These are phyloP conservation scores for Zoanthus sociatus DNA, from an alignment of 92 coral and sea anemone species.

Conservation along the genomic window DNA sequence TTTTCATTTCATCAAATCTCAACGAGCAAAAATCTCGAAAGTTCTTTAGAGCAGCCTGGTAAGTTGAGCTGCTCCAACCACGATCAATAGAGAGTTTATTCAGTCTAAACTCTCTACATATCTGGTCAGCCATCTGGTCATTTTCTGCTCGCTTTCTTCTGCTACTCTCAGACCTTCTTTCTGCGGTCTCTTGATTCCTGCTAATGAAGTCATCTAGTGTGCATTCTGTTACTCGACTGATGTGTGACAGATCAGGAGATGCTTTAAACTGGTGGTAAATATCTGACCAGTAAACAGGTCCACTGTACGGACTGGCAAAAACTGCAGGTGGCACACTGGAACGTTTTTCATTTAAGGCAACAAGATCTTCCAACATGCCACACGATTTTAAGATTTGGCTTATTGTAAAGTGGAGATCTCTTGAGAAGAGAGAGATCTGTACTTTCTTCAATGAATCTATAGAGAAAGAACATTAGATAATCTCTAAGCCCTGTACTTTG, in stretches of 20 bases:
- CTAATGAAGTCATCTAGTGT: constrained; percentile 62
- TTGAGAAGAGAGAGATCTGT: constrained; percentile 81
- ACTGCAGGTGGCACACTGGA: constrained; percentile 40
- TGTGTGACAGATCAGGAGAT: constrained; percentile 52
- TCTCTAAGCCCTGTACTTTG: too few relatives aligned
- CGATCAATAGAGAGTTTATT: constrained; percentile 52
- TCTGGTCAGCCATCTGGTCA: constrained; percentile 62
- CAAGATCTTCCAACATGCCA: constrained; percentile 87
- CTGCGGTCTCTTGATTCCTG: constrained; percentile 63
- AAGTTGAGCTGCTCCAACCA: constrained; percentile 76
- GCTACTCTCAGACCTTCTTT: constrained; percentile 66
- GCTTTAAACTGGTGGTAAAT: constrained; percentile 70
- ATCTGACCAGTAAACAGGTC: constrained; percentile 78
- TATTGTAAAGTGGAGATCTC: constrained; percentile 80
- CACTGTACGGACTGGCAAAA: constrained; percentile 67
- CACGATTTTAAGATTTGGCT: constrained; percentile 85
- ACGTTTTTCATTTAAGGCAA: constrained; percentile 52
- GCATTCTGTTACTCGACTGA: constrained; percentile 50
- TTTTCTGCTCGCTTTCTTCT: constrained; percentile 53
- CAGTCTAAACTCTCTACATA: constrained; percentile 71
- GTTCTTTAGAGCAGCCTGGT: constrained; percentile 78
- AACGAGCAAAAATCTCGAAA: constrained; percentile 64
- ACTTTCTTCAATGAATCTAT: constrained; percentile 74
- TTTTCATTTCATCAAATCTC: constrained; percentile 67
- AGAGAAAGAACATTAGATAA: background rate